Percentiles rank a stretch among this genome's conserved stretches.
These are phyloP conservation scores for Centruroides sculpturatus DNA, from an alignment of 1,140 invertebrate genomes.

Conservation along the genomic window DNA sequence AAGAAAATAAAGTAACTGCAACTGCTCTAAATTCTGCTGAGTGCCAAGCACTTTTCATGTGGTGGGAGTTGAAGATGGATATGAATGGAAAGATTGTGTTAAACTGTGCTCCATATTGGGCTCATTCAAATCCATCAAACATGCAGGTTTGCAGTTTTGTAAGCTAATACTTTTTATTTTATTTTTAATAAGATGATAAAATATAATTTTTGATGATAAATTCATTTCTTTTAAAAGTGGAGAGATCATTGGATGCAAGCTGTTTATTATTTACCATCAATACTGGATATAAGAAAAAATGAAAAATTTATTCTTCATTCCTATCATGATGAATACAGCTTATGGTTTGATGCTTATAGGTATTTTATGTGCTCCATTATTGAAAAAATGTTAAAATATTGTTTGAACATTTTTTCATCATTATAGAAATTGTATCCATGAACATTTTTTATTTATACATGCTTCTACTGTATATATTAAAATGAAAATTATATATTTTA, in stretches of 20 bases:
- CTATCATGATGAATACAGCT: constrained; percentile 84
- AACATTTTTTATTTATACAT: too few relatives aligned
- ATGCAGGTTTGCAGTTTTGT: constrained; percentile 23
- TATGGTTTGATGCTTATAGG: constrained; percentile 56
- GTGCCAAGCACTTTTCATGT: constrained; percentile 80
- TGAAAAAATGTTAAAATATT: too few relatives aligned
- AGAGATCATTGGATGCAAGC: constrained; percentile 97
- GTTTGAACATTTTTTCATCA: too few relatives aligned
- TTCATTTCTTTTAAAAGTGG: constrained; percentile 44
- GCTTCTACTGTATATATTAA: too few relatives aligned
- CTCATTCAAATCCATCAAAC: constrained; percentile 48
- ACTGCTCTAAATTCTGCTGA: constrained; percentile 40
- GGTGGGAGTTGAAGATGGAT: constrained; percentile 96
- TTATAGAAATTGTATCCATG: too few relatives aligned
- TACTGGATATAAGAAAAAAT: constrained; percentile 41
- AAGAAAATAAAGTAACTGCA: constrained; percentile 11
- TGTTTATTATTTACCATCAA: constrained; percentile 60
- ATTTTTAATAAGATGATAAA: background rate
- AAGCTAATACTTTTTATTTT: constrained; percentile 15
- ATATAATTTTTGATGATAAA: constrained; percentile 8
- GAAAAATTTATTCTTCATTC: constrained; percentile 48
- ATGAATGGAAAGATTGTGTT: constrained; percentile 51
- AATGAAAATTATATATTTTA: background rate
- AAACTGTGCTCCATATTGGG: constrained; percentile 84
- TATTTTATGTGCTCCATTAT: too few relatives aligned